These are phyloP conservation scores for Glaucidium brasilianum DNA, from an alignment of 2,113 vertebrate genomes.

Conservation along the genomic window DNA sequence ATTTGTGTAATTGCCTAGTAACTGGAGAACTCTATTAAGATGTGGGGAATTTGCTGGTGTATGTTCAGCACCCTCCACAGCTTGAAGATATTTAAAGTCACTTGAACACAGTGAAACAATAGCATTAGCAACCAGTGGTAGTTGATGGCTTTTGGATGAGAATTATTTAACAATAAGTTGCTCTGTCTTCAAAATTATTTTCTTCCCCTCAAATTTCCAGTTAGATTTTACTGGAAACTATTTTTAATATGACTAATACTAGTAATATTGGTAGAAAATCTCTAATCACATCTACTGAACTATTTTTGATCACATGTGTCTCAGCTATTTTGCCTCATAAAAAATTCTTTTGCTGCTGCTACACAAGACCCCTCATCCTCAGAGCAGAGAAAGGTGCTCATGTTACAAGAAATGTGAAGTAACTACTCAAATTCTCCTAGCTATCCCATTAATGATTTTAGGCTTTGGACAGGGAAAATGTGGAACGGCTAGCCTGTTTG, in stretches of 20 bases:
- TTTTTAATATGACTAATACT: not conserved
- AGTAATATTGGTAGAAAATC: not conserved
- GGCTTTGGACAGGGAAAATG: not conserved
- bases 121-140: not conserved
- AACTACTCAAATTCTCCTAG: not conserved
- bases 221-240: not conserved
- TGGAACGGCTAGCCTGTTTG: not conserved
- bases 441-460: not conserved
- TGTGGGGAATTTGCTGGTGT: not conserved
- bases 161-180: not conserved
- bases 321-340: not conserved
- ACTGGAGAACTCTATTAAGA: not conserved
- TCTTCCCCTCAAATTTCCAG: not conserved
- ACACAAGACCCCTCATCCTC: not conserved
- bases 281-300: not conserved
- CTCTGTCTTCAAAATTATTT: not conserved
- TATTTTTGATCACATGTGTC: not conserved
- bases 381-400: not conserved
- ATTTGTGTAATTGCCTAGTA: not conserved
- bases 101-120: not conserved
- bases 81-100: not conserved
- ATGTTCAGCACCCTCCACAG: not conserved
- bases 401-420: not conserved
- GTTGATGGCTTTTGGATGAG: not conserved
- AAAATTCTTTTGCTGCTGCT: not conserved